A percentile compares a stretch with the other conserved stretches of the same genome.
These are phyloP conservation scores for Scatophagus argus DNA, from an alignment of 2,113 vertebrate species.

Conservation along the genomic window DNA sequence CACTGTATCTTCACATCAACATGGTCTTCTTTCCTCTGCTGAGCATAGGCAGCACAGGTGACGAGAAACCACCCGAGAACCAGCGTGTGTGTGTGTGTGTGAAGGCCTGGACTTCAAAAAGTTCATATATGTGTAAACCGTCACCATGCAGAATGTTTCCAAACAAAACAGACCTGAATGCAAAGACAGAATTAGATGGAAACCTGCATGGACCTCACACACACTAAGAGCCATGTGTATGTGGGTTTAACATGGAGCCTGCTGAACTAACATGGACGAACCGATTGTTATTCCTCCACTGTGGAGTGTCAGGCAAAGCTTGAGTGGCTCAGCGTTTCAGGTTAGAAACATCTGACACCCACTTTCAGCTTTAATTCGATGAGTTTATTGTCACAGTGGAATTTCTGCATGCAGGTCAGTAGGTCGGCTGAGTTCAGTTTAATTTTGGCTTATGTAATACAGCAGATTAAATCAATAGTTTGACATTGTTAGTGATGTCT, in stretches of 20 bases:
- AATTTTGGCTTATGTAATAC: not conserved
- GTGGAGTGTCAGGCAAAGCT: not conserved
- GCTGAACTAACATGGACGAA: too few relatives aligned
- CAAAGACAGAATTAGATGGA: slow-evolving; percentile 23
- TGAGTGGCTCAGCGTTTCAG: slow-evolving; percentile 1
- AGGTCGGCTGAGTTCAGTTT: not conserved
- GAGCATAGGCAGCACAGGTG: too few relatives aligned
- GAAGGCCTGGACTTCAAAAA: not conserved
- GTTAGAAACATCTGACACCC: not conserved
- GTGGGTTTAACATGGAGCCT: not conserved
- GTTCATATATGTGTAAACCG: slow-evolving; percentile 19
- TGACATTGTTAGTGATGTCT: too few relatives aligned
- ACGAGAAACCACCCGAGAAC: too few relatives aligned
- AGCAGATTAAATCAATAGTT: not conserved
- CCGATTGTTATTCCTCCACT: too few relatives aligned
- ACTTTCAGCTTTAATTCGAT: not conserved
- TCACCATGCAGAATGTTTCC: slow-evolving; percentile 9
- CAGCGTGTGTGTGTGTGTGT: not conserved
- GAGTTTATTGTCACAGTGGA: not conserved
- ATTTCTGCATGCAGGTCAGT: not conserved
- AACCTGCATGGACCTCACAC: not conserved
- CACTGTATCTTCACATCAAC: too few relatives aligned
- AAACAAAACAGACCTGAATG: slow-evolving; percentile 40
- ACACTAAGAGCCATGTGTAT: not conserved
- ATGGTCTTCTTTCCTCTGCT: too few relatives aligned